Evolutionary conservation across 2,113 vertebrate species (phyloP), one percentile per base, ranked within the genome.

Genomic region (Scophthalmus maximus): DNA sequence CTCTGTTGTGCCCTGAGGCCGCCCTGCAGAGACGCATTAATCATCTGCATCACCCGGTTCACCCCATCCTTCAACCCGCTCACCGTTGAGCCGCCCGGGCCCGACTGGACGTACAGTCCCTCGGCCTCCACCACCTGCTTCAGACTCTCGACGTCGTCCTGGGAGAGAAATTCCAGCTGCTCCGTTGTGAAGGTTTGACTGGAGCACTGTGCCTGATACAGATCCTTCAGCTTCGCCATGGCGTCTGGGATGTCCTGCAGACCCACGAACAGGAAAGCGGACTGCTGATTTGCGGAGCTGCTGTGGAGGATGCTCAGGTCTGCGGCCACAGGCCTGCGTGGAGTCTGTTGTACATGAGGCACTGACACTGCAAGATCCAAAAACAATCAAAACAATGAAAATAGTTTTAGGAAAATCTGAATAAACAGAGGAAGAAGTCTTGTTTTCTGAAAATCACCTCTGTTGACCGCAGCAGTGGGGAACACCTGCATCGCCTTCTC

Each of bases 251-350:
- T 67, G 0, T 68, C 20, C 1, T 71, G 7, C 25, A 69, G 36
- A 30, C 91, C 91, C n/a, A 86, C 2, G 47, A 93, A 8, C 14
- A 78, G 10, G 77, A 92, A 89, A 49, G 32, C 12, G 0, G 87
- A 87, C 8, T 27, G 51, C 63, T 46, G 57, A 15, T 18, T 20
- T 1, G 29, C 9, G 1, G 42, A 30, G 44, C 3, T 63, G 53
- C 18, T 56, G 0, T 0, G 1, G 20, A 59, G 3, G 3, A 30
- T 10, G 8, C 6, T 76, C 0, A 63, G 5, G 12, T 60, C 36
- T 27, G n/a, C 1, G 0, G 2, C 11, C 20, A 27, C 0, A 40
- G 40, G 10, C 8, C 0, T 26, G 15, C 29, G 11, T 8, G n/a
- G 10, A 1, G 1, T 36, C 10, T 27, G 34, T 18, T 14, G 44